Evolutionary conservation across 2,797 vertebrate species (phyloP).

Genomic region (Mus minutoides): DNA sequence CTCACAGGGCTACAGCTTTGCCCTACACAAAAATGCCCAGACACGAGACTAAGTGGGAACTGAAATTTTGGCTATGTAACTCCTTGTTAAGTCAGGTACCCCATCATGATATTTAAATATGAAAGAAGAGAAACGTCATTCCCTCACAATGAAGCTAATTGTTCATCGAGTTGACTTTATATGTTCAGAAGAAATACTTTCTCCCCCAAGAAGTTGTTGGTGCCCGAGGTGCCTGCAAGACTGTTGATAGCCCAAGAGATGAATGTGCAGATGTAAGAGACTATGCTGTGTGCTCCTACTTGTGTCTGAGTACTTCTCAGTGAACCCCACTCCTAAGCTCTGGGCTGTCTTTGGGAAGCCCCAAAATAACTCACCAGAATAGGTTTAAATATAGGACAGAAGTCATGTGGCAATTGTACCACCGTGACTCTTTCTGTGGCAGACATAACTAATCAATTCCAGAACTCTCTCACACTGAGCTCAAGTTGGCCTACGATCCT

Average conservation of each 20-base stretch:
- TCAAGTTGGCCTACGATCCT: neutral
- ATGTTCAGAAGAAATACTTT: neutral
- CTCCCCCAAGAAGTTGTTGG: neutral
- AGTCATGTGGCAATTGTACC: neutral
- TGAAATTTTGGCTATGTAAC: neutral
- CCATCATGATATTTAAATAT: neutral
- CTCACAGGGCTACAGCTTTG: neutral
- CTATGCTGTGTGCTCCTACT: neutral
- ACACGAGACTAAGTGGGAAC: neutral
- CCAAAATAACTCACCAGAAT: neutral
- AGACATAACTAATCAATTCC: constrained; percentile 26
- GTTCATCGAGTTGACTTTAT: neutral
- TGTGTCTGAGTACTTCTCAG: neutral
- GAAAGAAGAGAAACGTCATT: neutral
- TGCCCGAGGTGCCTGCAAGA: neutral
- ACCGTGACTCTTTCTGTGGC: neutral
- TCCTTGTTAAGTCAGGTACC: neutral
- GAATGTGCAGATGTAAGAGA: neutral
- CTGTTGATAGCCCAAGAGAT: neutral
- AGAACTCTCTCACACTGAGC: neutral
- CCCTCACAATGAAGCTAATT: neutral
- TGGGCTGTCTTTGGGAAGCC: neutral
- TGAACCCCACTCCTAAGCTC: neutral
- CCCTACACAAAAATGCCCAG: neutral
- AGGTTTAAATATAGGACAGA: neutral